These are phyloP conservation scores for Drosophila orosa DNA, from an alignment of 1,140 invertebrate genomes.

Conservation along the genomic window DNA sequence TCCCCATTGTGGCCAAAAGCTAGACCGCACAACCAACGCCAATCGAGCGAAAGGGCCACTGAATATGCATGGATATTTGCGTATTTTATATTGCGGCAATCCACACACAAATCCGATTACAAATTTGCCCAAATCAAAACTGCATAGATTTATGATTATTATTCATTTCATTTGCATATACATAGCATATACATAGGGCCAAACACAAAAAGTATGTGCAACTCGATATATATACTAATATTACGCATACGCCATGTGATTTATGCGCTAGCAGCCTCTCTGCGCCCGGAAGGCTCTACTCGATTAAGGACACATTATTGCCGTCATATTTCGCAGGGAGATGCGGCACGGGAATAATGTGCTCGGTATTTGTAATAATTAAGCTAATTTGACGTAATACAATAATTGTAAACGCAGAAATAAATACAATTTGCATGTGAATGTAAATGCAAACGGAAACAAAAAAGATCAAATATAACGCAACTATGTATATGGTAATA, in stretches of 20 bases:
- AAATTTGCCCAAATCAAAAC: constrained; percentile 46
- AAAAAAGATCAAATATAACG: constrained; percentile 35
- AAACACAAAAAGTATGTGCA: constrained; percentile 18
- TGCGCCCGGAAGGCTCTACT: constrained; percentile 32
- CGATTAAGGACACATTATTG: constrained; percentile 39
- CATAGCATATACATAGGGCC: constrained; percentile 30
- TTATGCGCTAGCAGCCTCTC: constrained; percentile 63
- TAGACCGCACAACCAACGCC: constrained; percentile 28
- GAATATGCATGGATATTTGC: constrained; percentile 42
- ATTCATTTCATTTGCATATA: constrained; percentile 49
- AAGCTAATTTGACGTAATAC: constrained; percentile 81
- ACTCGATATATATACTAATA: constrained; percentile 25
- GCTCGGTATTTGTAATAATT: constrained; percentile 66
- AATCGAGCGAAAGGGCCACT: constrained; percentile 55
- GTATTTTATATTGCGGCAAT: constrained; percentile 25
- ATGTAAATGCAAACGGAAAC: constrained; percentile 18
- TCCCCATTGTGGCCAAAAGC: constrained; percentile 10
- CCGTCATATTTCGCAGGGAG: constrained; percentile 8
- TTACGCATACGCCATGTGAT: constrained; percentile 65
- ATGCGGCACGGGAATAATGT: constrained; percentile 34
- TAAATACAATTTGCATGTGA: constrained; percentile 22
- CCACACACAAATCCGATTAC: constrained; percentile 39
- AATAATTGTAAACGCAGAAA: constrained; percentile 74
- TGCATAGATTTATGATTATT: constrained; percentile 52
- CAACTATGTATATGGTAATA: constrained; percentile 46